phyloP scores from a whole-genome alignment of 1,140 invertebrate genomes.

The Cotesia chilonis region DNA sequence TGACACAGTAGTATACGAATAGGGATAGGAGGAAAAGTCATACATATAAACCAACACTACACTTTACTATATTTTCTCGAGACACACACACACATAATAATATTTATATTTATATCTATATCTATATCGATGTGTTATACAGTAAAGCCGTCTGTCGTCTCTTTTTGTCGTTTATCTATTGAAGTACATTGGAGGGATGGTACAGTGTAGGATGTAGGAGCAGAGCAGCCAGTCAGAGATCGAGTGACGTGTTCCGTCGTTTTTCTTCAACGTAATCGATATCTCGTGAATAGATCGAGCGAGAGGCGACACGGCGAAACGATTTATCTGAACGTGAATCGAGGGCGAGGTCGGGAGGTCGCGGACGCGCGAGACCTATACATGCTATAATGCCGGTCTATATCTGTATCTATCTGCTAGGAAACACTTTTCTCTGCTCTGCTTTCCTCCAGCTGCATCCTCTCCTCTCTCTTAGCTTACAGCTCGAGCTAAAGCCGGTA shows the following conservation, averaged over 20 bases:
- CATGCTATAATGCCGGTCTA: too few species aligned
- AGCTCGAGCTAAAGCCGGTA: too few species aligned
- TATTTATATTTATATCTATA: background rate
- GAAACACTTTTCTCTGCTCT: too few species aligned
- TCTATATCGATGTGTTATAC: too few species aligned
- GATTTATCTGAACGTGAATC: conserved; percentile 30
- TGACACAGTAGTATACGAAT: background rate
- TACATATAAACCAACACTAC: background rate
- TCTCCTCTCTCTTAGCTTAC: too few species aligned
- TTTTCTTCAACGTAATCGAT: conserved; percentile 32
- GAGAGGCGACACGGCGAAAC: conserved; percentile 29
- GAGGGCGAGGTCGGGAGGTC: conserved; percentile 23
- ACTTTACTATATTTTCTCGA: background rate
- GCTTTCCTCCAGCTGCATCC: too few species aligned
- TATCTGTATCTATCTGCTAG: too few species aligned
- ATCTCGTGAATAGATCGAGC: conserved; percentile 34
- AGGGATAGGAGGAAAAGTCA: conserved; percentile 9
- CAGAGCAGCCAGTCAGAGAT: background rate
- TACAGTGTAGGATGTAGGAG: background rate
- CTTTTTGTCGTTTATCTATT: background rate
- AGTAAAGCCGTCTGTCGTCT: background rate
- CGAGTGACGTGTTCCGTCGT: conserved; percentile 12
- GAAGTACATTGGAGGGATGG: background rate
- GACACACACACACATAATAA: too few species aligned
- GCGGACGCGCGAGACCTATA: background rate